Conservation (phyloP, 2,888 invertebrate genomes). For the Polydrusus cervinus region DNA sequence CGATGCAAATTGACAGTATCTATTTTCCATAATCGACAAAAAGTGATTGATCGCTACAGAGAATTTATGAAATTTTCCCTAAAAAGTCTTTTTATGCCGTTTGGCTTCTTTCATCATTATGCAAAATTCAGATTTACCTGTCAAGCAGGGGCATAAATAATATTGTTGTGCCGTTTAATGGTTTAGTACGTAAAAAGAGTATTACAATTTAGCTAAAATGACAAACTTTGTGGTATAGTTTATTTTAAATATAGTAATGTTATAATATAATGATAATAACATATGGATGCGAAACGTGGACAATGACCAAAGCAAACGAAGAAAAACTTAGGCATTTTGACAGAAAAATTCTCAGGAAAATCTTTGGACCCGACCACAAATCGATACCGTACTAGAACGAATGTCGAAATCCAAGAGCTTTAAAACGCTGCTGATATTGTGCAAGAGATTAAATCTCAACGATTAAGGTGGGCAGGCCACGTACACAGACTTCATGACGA, state of each 20-base stretch:
- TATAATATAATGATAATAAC: too few species aligned
- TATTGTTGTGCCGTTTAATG: constrained; percentile 21
- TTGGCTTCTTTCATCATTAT: constrained; percentile 29
- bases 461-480: too few species aligned
- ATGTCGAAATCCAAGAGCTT: too few species aligned
- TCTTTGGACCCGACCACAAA: too few species aligned
- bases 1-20: constrained; percentile 49
- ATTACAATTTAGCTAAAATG: constrained; percentile 14
- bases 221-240: background rate
- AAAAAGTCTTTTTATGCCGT: constrained; percentile 34
- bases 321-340: too few species aligned
- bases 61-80: constrained; percentile 40
- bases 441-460: too few species aligned
- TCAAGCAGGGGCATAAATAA: constrained; percentile 26
- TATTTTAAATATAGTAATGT: background rate
- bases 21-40: constrained; percentile 50
- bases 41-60: constrained; percentile 45
- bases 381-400: too few species aligned
- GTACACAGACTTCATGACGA: too few species aligned
- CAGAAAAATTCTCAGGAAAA: too few species aligned
- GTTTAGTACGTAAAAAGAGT: constrained; percentile 16
- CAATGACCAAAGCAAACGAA: too few species aligned
- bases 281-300: too few species aligned
- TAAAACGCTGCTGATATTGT: too few species aligned
- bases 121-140: constrained; percentile 34